Evolutionary conservation across 2,797 vertebrate species (phyloP), one percentile per base, ranked within the genome.

Genomic region (Sphenodon punctatus): DNA sequence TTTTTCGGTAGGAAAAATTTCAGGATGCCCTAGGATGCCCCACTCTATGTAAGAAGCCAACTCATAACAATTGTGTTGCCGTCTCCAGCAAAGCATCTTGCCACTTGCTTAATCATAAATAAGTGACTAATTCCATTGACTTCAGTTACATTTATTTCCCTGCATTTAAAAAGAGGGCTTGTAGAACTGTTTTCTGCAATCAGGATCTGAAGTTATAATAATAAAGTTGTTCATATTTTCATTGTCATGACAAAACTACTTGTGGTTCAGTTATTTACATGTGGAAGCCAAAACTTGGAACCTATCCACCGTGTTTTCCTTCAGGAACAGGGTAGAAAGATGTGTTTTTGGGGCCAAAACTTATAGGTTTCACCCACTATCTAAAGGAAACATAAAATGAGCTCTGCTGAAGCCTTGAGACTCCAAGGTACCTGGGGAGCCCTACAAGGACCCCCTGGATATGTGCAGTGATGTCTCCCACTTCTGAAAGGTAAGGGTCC

Each of bases 21-120:
- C n/a, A n/a, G n/a, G n/a, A n/a, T 17, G 32, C 23, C 20, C 55
- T 10, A 22, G 20, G 55, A 36, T 34, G 34, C 36, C 10, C 46
- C 14, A 11, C 6, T 30, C 87, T 14, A 17, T 53, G 8, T 11
- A 59, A 13, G 39, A 68, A 58, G 22, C 55, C 10, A 58, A 22
- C 4, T 15, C 0, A 0, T 12, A 19, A 70, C 41, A 70, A 16
- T 42, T 30, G 12, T 4, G 15, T 48, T 4, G 6, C 3, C 8
- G 6, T n/a, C 17, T 5, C 8, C 27, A 74, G 8, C 22, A 46
- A 39, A 39, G 65, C 12, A 63, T 10, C 36, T 13, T 4, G 5
- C 8, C 30, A 65, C 39, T 55, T 12, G 22, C 8, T 68, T n/a
- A 6, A 34, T 58, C 68, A n/a, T 16, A 64, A 7, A 20, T 22